Base-by-base conservation (phyloP, 1,140 invertebrate species). In the Ptiloglossa arizonensis region DNA sequence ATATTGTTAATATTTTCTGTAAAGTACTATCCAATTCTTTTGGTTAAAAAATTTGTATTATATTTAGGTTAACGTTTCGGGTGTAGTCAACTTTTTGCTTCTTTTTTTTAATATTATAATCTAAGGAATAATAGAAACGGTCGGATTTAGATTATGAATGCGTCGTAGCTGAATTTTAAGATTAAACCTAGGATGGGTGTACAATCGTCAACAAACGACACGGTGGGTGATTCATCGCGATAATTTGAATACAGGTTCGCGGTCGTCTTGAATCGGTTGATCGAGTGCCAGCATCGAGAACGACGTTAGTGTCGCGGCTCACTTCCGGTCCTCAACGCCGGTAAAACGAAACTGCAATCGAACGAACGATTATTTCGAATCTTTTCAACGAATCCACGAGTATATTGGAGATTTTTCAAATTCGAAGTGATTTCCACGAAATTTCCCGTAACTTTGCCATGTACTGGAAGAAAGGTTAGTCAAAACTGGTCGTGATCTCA, bases 191-290 rank as follows among this genome's bases (percentile, higher is more conserved):
- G 35, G 24, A 5, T 22, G 27, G 56, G 41, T 2, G 11, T 29
- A 46, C 19, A 44, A 29, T 68, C 17, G 17, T 54, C 11, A 54
- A 64, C 38, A 75, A 75, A 68, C 24, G 24, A 19, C 27, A 32
- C 29, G n/a, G n/a, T 35, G 8, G 32, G 41, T 76, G 73, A 76
- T 59, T 76, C 73, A 76, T 69, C 66, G 27, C 3, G 66, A 69
- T 76, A 69, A 69, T 76, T 69, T 76, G 73, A 76, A 76, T 76
- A 59, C 66, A 76, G 66, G 66, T 76, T 69, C 73, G 73, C 66
- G 73, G 66, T 64, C 11, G 50, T 50, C 73, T 76, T 54, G 66
- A 76, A 76, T 76, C 66, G 73, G 73, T 76, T 69, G 73, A 76
- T 68, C 64, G 54, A 76, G 54, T 76, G 73, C 73, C 73, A 76